These are phyloP conservation scores for Xestia ashworthii DNA, from an alignment of 2,888 invertebrate species.

Conservation along the genomic window DNA sequence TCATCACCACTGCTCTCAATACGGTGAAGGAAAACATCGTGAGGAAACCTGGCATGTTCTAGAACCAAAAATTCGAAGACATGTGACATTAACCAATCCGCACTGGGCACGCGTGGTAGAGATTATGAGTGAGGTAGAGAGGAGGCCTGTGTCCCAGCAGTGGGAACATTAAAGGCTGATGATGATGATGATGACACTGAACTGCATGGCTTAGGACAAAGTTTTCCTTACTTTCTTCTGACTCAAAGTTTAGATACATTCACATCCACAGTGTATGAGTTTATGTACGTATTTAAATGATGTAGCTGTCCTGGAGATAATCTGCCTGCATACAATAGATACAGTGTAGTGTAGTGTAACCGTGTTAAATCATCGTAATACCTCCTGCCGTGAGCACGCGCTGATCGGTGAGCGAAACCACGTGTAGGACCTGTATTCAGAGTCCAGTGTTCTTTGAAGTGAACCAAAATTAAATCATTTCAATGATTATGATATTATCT, in stretches of 20 bases:
- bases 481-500: neutral
- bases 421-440: slow-evolving; percentile 67
- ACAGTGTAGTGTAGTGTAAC: slow-evolving; percentile 58
- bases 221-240: neutral
- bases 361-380: slow-evolving; percentile 69
- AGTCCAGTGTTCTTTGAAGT: slow-evolving; percentile 37
- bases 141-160: too few relatives aligned
- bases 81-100: too few relatives aligned
- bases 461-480: neutral
- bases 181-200: neutral
- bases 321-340: slow-evolving; percentile 14
- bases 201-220: neutral
- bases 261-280: neutral
- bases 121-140: too few relatives aligned
- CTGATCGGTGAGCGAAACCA: slow-evolving; percentile 66
- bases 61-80: too few relatives aligned
- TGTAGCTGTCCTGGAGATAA: slow-evolving; percentile 13
- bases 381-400: slow-evolving; percentile 60
- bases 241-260: neutral
- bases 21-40: too few relatives aligned
- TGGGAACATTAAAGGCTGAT: too few relatives aligned
- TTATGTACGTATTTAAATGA: neutral
- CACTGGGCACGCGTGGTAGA: too few relatives aligned
- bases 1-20: too few relatives aligned
- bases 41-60: too few relatives aligned